Percentiles rank a stretch among this genome's conserved stretches.
Evolutionary conservation across 2,113 vertebrate genomes (phyloP).

Genomic region (Dasyurus viverrinus): DNA sequence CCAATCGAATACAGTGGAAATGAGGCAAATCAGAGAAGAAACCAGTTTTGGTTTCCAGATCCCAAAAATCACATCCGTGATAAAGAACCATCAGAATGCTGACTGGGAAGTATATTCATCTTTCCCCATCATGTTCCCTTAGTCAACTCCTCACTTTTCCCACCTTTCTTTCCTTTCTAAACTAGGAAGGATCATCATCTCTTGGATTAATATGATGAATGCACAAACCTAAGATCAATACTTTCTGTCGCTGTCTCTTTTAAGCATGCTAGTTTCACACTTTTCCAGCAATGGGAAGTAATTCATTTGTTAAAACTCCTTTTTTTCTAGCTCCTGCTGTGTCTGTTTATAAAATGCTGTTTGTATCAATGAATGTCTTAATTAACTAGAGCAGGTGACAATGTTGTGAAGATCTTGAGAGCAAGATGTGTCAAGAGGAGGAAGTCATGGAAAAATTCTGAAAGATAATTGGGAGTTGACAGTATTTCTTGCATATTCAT

Average conservation of each 20-base stretch:
- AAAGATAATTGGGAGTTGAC: neutral
- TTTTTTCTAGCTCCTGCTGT: neutral
- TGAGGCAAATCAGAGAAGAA: neutral
- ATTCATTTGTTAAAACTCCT: neutral
- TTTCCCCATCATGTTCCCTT: neutral
- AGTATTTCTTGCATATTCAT: neutral
- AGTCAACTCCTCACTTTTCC: neutral
- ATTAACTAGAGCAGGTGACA: neutral
- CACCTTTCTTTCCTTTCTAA: neutral
- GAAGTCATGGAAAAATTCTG: neutral
- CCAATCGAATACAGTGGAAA: neutral
- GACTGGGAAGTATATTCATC: neutral
- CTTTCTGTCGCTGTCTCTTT: neutral
- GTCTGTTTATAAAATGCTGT: neutral
- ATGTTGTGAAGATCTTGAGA: neutral
- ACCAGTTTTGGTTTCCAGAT: neutral
- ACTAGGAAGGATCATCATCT: neutral
- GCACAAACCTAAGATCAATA: neutral
- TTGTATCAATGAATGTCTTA: neutral
- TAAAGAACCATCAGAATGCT: neutral
- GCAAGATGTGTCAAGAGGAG: neutral
- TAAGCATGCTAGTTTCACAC: neutral
- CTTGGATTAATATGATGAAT: neutral
- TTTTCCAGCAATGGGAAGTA: neutral
- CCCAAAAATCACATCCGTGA: neutral